Evolutionary conservation across 2,797 vertebrate species (phyloP).

Genomic region (Lophura swinhoii): DNA sequence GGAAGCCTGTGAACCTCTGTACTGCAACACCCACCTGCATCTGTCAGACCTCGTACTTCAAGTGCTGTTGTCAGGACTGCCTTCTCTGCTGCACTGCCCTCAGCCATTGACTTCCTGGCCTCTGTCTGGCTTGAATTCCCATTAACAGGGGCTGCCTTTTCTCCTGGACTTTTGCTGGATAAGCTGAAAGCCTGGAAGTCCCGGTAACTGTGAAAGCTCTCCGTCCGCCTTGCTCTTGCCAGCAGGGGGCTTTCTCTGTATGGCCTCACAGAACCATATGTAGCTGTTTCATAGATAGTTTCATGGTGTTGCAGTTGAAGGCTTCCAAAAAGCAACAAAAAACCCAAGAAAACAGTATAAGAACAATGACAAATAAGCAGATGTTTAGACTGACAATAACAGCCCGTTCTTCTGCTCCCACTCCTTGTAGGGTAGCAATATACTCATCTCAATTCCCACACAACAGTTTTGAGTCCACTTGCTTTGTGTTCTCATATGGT

Average conservation of each 20-base stretch:
- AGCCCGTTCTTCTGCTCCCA: neutral
- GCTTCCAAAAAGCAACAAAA: constrained; percentile 73
- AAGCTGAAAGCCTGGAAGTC: constrained; percentile 93
- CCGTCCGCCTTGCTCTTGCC: constrained; percentile 92
- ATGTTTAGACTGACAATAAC: neutral
- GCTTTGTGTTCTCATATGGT: neutral
- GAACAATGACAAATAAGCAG: neutral
- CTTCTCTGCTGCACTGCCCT: constrained; percentile 69
- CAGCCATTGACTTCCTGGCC: constrained; percentile 66
- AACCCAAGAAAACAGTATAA: neutral
- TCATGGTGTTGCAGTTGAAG: constrained; percentile 93
- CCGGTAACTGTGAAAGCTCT: constrained; percentile 94
- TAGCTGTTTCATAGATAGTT: constrained; percentile 87
- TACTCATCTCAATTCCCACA: neutral
- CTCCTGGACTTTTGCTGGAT: constrained; percentile 80
- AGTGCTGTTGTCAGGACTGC: constrained; percentile 58
- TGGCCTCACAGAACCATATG: constrained; percentile 91
- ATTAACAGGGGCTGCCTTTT: constrained; percentile 73
- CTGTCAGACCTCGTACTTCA: constrained; percentile 77
- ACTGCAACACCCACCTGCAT: constrained; percentile 51
- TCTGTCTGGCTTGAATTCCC: constrained; percentile 75
- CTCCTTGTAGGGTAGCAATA: neutral
- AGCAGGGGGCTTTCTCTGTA: constrained; percentile 97
- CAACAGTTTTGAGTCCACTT: neutral
- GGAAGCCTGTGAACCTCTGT: constrained; percentile 77